phyloP scores from a whole-genome alignment of 2,797 vertebrate genomes.

The Sorex maritimensis region DNA sequence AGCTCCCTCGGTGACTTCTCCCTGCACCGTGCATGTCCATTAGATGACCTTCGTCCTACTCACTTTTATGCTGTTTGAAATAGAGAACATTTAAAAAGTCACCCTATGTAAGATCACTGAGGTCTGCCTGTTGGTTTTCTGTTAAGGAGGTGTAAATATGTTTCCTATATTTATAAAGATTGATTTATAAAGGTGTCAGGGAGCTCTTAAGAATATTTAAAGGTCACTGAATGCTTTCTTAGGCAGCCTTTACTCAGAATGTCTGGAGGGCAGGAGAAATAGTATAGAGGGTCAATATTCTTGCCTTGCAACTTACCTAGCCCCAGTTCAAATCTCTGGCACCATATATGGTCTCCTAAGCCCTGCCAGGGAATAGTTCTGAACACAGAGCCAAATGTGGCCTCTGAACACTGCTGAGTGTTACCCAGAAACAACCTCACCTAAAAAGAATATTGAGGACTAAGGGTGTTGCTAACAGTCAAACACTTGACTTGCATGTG shows the following conservation, averaged over 20 bases:
- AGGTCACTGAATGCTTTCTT: conserved; percentile 59
- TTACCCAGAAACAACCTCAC: too few species aligned
- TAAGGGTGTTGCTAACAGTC: too few species aligned
- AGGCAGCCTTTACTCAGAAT: conserved; percentile 41
- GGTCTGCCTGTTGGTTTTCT: conserved; percentile 2
- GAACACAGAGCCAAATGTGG: too few species aligned
- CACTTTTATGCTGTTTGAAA: conserved; percentile 6
- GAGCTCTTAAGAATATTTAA: conserved; percentile 21
- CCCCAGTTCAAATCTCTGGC: too few species aligned
- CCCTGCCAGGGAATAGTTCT: too few species aligned
- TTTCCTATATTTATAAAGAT: conserved; percentile 44
- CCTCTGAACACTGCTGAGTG: too few species aligned
- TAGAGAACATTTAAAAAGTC: conserved; percentile 53
- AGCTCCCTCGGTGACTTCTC: not conserved
- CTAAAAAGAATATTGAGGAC: too few species aligned
- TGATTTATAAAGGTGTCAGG: conserved; percentile 57
- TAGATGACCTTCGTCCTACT: conserved; percentile 9
- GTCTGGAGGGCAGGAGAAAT: not conserved
- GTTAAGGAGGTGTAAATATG: not conserved
- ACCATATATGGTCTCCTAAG: too few species aligned
- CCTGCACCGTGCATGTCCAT: not conserved
- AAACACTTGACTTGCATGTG: too few species aligned
- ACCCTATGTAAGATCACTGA: not conserved
- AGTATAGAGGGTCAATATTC: too few species aligned
- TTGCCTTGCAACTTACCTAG: too few species aligned